These are phyloP conservation scores for Thumatha senex DNA, from an alignment of 2,888 invertebrate genomes.

Conservation along the genomic window DNA sequence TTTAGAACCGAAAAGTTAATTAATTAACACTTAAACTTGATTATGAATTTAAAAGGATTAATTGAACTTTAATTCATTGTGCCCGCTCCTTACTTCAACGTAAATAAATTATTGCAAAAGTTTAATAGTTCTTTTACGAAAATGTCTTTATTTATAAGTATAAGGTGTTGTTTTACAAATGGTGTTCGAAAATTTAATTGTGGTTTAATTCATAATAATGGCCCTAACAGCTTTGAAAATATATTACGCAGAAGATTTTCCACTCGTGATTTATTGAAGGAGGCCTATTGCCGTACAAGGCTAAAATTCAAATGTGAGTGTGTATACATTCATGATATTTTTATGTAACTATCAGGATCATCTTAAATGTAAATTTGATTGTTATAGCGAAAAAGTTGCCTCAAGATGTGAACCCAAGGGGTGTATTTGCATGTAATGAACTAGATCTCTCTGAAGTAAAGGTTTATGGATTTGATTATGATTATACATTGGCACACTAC, in stretches of 20 bases:
- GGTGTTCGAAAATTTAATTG: constrained; percentile 50
- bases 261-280: constrained; percentile 74
- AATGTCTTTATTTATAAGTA: constrained; percentile 46
- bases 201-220: constrained; percentile 45
- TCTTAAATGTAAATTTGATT: constrained; percentile 2
- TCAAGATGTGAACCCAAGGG: constrained; percentile 92
- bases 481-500: constrained; percentile 98
- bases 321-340: background rate
- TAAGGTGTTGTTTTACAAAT: constrained; percentile 44
- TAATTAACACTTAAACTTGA: constrained; percentile 7
- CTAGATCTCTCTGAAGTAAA: constrained; percentile 94
- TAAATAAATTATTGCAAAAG: background rate
- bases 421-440: constrained; percentile 98
- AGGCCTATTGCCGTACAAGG: constrained; percentile 86
- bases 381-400: constrained; percentile 92
- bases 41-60: constrained; percentile 3
- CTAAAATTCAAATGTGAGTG: constrained; percentile 89
- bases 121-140: constrained; percentile 21
- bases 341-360: too few species aligned
- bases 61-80: background rate
- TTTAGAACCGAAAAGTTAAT: constrained; percentile 9
- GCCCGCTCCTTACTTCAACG: background rate
- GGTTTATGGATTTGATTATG: constrained; percentile 99
- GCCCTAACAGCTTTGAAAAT: constrained; percentile 25
- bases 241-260: constrained; percentile 51